Base-by-base conservation (phyloP, 1,140 invertebrate genomes). In the Drosophila tani region DNA sequence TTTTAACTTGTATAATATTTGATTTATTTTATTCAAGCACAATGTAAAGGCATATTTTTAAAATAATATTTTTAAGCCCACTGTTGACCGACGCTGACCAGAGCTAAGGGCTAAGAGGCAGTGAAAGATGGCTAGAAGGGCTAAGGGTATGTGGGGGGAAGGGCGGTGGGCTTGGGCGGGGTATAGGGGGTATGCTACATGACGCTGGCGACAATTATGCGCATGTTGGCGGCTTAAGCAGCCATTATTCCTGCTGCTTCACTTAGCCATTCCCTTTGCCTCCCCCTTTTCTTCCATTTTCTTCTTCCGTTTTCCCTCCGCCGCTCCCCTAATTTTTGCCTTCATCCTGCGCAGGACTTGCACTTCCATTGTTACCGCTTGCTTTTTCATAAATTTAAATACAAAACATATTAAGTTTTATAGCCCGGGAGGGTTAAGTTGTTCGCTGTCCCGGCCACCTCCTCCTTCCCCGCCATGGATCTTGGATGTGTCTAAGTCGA, bases 351-450 rank as follows among this genome's bases (percentile, higher is more conserved):
- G 8, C 45, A 50, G 66, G 69, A 59, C 69, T 73, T 73, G 69
- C 67, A 73, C 67, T 73, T 73, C 69, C 69, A 73, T 73, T 73
- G 69, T 73, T 71, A 50, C 69, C 67, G 69, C 69, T 73, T 75
- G 80, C 64, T 79, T 86, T 86, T 88, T 88, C 85, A 88, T 88
- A 88, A 88, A 88, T 88, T 88, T 88, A 88, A 88, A 88, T 88
- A 88, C 84, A 84, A 88, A 88, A 88, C 84, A 90, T 88, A 88
- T 88, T 88, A 88, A 90, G 84, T 88, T 88, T 88, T 88, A 88
- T 88, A 81, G 84, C 84, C 86, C 64, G 69, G 69, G 75, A 56
- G 66, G 85, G 68, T 90, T 84, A 84, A 88, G 78, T 84, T 81
- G 77, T 90, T 57, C 74, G 49, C 62, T 29, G 45, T 24, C 21